These are phyloP conservation scores for Linnaemya tessellans DNA, from an alignment of 2,888 invertebrate species.

Conservation along the genomic window DNA sequence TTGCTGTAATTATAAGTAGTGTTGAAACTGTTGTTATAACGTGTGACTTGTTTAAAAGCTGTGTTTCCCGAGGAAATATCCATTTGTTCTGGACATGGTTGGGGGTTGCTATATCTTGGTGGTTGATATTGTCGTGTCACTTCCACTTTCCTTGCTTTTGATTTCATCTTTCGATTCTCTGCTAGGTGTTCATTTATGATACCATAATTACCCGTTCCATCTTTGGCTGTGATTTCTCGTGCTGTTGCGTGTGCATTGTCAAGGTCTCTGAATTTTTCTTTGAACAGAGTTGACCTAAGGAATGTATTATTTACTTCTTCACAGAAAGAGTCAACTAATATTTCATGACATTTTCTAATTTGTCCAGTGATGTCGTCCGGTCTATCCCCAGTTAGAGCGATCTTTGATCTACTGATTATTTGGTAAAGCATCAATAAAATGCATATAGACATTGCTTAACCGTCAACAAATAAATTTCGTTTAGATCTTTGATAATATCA, in stretches of 20 bases:
- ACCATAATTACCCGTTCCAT: background rate
- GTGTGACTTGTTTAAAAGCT: background rate
- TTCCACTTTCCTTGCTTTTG: background rate
- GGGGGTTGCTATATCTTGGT: background rate
- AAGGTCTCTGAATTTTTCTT: background rate
- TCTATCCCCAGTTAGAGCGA: no score
- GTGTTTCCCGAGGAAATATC: background rate
- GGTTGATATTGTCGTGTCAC: background rate
- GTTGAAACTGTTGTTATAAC: background rate
- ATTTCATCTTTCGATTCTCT: background rate
- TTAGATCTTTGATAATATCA: background rate
- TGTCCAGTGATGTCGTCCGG: no score
- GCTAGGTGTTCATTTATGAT: background rate
- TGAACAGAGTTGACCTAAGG: background rate
- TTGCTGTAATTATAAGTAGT: background rate
- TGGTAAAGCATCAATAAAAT: no score
- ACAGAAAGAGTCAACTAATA: background rate
- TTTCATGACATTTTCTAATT: no score
- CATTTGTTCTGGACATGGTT: background rate
- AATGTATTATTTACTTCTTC: background rate
- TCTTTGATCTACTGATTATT: no score
- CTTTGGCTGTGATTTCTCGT: background rate
- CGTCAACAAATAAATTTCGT: no score
- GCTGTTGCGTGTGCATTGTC: background rate
- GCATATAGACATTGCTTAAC: no score